A percentile compares a stretch with the other conserved stretches of the same genome.
Evolutionary conservation across 2,888 invertebrate species (phyloP).

Genomic region (Anodontia alba): DNA sequence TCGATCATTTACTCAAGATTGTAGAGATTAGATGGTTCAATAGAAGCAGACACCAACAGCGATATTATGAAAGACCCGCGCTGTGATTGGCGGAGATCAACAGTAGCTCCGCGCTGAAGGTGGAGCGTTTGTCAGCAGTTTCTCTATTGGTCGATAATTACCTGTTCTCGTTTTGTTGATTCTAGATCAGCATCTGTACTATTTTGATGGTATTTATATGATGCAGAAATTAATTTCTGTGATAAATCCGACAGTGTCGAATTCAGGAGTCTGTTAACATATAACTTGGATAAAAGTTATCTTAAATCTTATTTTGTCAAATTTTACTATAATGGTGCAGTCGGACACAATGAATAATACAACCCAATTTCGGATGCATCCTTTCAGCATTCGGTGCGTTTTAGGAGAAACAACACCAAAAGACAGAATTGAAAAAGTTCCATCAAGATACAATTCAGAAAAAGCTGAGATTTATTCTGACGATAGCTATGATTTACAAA

Average conservation of each 20-base stretch:
- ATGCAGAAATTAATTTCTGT: constrained; percentile 7
- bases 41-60: constrained; percentile 3
- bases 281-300: constrained; percentile 27
- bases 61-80: background rate
- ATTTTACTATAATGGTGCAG: constrained; percentile 41
- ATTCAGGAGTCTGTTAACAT: background rate
- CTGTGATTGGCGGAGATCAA: constrained; percentile 18
- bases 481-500: constrained; percentile 17
- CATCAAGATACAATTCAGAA: constrained; percentile 2
- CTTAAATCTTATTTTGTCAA: constrained; percentile 25
- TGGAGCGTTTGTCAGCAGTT: background rate
- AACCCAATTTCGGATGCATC: constrained; percentile 43
- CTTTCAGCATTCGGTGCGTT: constrained; percentile 78
- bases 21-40: constrained; percentile 29
- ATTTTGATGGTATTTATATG: constrained; percentile 13
- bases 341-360: constrained; percentile 19
- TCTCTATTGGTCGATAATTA: constrained; percentile 14
- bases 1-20: constrained; percentile 54
- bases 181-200: background rate
- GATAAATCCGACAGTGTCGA: constrained; percentile 14
- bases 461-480: constrained; percentile 11
- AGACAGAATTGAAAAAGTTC: constrained; percentile 30
- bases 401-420: constrained; percentile 65
- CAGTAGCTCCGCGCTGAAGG: constrained; percentile 26
- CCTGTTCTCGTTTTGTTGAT: background rate